These are phyloP conservation scores for Esox niger DNA, from an alignment of 2,113 vertebrate species.

Conservation along the genomic window DNA sequence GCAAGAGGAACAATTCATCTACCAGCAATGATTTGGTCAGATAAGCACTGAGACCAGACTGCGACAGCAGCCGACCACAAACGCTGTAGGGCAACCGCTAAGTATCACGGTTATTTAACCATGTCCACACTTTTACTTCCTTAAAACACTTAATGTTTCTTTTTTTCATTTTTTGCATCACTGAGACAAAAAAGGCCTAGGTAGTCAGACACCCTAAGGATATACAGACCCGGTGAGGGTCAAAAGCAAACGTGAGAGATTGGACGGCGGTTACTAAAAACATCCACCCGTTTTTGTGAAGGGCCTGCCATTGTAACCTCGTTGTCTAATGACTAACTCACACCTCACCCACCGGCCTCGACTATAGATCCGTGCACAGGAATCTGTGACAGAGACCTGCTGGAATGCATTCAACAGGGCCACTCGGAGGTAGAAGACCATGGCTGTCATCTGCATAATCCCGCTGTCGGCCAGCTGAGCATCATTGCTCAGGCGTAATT, in stretches of 20 bases:
- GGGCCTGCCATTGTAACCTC: not conserved
- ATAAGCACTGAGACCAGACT: not conserved
- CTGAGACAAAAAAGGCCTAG: not conserved
- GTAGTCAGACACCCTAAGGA: too few relatives aligned
- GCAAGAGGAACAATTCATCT: conserved; percentile 1
- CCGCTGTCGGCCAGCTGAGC: conserved; percentile 23
- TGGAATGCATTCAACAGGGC: too few relatives aligned
- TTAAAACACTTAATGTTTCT: not conserved
- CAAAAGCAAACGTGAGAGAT: not conserved
- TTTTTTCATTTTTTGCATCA: not conserved
- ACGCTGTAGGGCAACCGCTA: conserved; percentile 44
- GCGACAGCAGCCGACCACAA: conserved; percentile 31
- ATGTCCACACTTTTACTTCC: not conserved
- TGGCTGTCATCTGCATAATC: conserved; percentile 26
- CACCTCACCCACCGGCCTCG: not conserved
- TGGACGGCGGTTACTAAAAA: not conserved
- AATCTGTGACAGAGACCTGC: too few relatives aligned
- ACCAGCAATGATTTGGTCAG: not conserved
- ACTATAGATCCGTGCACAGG: too few relatives aligned
- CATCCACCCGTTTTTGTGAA: not conserved
- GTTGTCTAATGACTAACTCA: not conserved
- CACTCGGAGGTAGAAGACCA: conserved; percentile 2
- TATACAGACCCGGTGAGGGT: too few relatives aligned
- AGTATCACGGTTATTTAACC: conserved; percentile 48
- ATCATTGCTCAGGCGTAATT: conserved; percentile 18